Conservation (phyloP, 2,888 invertebrate species). For the Nomada lathburiana region DNA sequence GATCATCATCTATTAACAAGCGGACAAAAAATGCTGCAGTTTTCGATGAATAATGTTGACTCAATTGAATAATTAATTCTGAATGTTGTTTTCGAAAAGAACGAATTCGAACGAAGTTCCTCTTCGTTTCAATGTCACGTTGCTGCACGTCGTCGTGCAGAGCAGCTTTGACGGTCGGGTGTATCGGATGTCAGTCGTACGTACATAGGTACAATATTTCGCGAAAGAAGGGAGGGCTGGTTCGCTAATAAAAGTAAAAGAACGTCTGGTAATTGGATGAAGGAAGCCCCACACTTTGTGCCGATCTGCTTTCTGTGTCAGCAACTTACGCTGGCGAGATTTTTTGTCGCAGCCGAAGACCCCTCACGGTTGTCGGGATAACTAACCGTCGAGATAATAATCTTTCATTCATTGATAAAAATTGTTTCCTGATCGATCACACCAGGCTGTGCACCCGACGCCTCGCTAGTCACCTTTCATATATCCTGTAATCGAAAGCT, state of each 20-base stretch:
- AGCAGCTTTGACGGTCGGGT: no score
- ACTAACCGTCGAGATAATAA: slow-evolving; percentile 36
- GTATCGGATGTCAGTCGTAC: slow-evolving; percentile 15
- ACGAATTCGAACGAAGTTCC: no score
- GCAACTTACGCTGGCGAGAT: slow-evolving; percentile 59
- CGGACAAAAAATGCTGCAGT: background rate
- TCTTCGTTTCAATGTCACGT: background rate
- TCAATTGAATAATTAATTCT: no score
- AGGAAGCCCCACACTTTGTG: slow-evolving; percentile 77
- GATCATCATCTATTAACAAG: background rate
- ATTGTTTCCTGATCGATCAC: slow-evolving; percentile 48
- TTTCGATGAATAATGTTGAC: background rate
- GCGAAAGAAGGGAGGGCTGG: slow-evolving; percentile 22
- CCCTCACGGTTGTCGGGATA: slow-evolving; percentile 37
- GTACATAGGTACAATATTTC: slow-evolving; percentile 41
- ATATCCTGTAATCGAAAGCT: slow-evolving; percentile 17
- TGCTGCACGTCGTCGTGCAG: background rate
- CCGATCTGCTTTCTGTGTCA: slow-evolving; percentile 79
- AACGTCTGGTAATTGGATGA: slow-evolving; percentile 80
- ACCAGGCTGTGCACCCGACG: background rate
- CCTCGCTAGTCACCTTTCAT: slow-evolving; percentile 1
- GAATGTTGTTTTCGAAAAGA: no score
- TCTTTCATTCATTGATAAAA: slow-evolving; percentile 40
- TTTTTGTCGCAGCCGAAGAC: slow-evolving; percentile 43
- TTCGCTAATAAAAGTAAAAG: slow-evolving; percentile 64